phyloP scores from a whole-genome alignment of 2,888 invertebrate species.

The Alitta virens region DNA sequence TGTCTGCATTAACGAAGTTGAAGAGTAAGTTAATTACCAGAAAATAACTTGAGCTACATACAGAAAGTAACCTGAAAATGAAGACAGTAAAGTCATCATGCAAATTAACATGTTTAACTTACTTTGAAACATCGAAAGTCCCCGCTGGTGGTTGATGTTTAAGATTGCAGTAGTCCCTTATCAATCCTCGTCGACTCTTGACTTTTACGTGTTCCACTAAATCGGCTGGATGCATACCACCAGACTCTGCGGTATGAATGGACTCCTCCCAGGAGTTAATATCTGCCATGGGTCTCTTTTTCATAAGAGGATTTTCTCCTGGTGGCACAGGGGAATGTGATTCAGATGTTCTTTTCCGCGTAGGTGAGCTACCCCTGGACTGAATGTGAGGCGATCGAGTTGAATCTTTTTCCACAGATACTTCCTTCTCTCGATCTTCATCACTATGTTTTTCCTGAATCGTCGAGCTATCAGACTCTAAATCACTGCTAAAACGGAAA shows the following conservation, averaged over 20 bases:
- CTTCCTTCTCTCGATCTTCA: slow-evolving; percentile 59
- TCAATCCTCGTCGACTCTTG: slow-evolving; percentile 65
- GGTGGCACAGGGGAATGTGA: background rate
- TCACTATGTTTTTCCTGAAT: slow-evolving; percentile 65
- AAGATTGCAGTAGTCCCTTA: slow-evolving; percentile 85
- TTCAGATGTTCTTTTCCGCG: slow-evolving; percentile 12
- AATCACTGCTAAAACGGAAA: slow-evolving; percentile 36
- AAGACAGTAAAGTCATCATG: no score
- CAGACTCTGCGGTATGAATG: slow-evolving; percentile 45
- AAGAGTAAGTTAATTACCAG: no score
- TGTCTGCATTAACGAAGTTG: no score
- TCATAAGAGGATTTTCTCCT: slow-evolving; percentile 18
- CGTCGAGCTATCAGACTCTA: slow-evolving; percentile 47
- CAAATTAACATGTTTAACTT: no score
- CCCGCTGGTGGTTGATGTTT: slow-evolving; percentile 80
- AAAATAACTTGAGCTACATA: no score
- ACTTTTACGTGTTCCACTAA: slow-evolving; percentile 72
- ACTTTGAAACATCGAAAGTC: slow-evolving; percentile 85
- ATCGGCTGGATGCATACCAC: slow-evolving; percentile 67
- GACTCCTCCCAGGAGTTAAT: slow-evolving; percentile 38
- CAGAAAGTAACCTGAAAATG: no score
- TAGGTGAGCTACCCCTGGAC: slow-evolving; percentile 4
- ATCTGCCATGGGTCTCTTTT: slow-evolving; percentile 39
- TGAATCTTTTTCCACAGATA: slow-evolving; percentile 30
- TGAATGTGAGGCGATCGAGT: background rate